A percentile compares a stretch with the other conserved stretches of the same genome.
Conservation (phyloP, 92 coral and sea anemone genomes). For the Porites divaricata region DNA sequence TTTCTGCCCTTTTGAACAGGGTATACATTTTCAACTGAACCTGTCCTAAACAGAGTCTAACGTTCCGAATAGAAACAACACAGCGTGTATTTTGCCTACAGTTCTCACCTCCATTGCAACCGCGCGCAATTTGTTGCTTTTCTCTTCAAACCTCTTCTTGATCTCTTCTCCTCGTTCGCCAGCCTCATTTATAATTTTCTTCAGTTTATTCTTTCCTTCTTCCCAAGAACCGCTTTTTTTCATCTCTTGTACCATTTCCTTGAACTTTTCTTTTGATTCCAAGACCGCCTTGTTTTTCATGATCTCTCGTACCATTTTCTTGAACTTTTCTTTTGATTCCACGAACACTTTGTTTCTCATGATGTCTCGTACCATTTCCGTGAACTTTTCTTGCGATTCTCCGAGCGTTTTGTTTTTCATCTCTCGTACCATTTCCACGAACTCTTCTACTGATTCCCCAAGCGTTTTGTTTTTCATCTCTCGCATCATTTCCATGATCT, state of each 20-base stretch:
- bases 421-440: background rate
- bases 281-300: background rate
- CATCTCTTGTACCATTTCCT: conserved; percentile 2
- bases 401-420: background rate
- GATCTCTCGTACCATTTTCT: background rate
- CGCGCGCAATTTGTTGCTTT: background rate
- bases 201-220: conserved; percentile 3
- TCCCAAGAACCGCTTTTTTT: background rate
- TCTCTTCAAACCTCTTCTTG: background rate
- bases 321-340: background rate
- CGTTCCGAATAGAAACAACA: too few relatives aligned
- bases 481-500: background rate
- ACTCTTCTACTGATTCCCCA: background rate
- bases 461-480: background rate
- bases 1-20: too few relatives aligned
- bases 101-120: background rate
- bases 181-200: background rate
- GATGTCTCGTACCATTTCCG: background rate
- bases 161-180: conserved; percentile 1
- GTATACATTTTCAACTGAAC: too few relatives aligned
- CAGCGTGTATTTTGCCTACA: background rate
- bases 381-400: background rate
- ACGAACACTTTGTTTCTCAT: background rate
- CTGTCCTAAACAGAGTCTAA: too few relatives aligned
- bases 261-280: conserved; percentile 8